A percentile compares a stretch with the other conserved stretches of the same genome.
phyloP scores from a whole-genome alignment of 2,113 vertebrate genomes.

The Chloropsis hardwickii region DNA sequence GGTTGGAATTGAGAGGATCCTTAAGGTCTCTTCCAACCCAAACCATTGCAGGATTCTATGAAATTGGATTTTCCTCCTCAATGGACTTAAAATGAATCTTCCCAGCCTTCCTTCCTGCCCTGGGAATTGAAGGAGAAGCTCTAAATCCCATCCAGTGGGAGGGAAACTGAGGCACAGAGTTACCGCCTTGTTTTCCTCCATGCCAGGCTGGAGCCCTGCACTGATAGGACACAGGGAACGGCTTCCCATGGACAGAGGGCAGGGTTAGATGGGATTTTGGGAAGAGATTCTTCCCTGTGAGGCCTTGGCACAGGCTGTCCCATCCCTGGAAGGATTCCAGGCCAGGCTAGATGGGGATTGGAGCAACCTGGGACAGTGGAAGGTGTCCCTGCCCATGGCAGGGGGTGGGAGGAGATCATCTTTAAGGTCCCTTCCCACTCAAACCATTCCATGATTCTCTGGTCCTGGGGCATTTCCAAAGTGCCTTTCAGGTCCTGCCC shows the following conservation, averaged over 20 bases:
- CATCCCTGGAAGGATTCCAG: not conserved
- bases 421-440: too few relatives aligned
- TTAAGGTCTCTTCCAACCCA: not conserved
- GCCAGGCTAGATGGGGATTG: fast-evolving
- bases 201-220: not conserved
- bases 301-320: not conserved
- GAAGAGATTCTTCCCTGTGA: not conserved
- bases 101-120: not conserved
- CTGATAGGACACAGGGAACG: not conserved
- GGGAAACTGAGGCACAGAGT: not conserved
- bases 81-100: not conserved
- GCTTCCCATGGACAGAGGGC: not conserved
- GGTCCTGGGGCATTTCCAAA: fast-evolving
- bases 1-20: not conserved
- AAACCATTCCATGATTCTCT: not conserved
- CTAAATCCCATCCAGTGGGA: not conserved
- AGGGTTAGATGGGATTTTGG: not conserved
- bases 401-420: not conserved
- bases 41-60: not conserved
- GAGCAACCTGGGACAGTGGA: not conserved
- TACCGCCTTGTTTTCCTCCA: fast-evolving
- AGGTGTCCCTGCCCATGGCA: not conserved
- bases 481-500: not conserved
- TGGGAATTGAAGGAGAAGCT: not conserved
- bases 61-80: not conserved